Percentiles rank a stretch among this genome's conserved stretches.
Conservation (phyloP, 2,113 vertebrate species). For the Forbesichthys agassizii region DNA sequence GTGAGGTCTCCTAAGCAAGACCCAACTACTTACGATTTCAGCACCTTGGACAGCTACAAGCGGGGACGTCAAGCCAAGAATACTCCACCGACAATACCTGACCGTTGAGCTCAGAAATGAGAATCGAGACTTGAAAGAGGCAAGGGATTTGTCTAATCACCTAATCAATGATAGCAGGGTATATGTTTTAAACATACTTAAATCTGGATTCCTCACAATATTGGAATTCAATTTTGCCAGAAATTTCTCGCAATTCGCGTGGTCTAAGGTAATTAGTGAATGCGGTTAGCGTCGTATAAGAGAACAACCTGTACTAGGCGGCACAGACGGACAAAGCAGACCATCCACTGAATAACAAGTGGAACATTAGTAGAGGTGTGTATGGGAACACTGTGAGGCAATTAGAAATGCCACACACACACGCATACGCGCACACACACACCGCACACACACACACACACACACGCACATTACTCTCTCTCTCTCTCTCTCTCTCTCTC, state of each 20-base stretch:
- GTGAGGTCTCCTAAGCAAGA: conserved; percentile 62
- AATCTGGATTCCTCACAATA: conserved; percentile 34
- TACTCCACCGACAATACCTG: too few species aligned
- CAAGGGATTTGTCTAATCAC: not conserved
- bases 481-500: not conserved
- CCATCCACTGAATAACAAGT: conserved; percentile 93
- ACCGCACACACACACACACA: conserved; percentile 24
- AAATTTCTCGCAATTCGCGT: conserved; percentile 78
- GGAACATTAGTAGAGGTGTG: conserved; percentile 96
- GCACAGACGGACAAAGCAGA: conserved; percentile 58
- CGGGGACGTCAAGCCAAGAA: too few species aligned
- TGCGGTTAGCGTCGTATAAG: conserved; percentile 81
- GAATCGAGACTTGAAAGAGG: too few species aligned
- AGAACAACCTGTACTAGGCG: conserved; percentile 76
- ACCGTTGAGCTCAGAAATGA: too few species aligned
- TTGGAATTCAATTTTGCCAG: conserved; percentile 55
- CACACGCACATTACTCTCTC: too few species aligned
- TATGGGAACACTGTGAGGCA: conserved; percentile 91
- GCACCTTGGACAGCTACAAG: conserved; percentile 10
- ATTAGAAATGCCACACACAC: conserved; percentile 72
- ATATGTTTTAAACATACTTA: conserved; percentile 41
- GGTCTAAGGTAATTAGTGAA: conserved; percentile 83
- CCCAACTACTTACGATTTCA: conserved; percentile 6
- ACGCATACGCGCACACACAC: conserved; percentile 45
- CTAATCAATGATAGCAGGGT: conserved; percentile 82